Evolutionary conservation across 2,797 vertebrate species (phyloP).

Genomic region (Anguilla obscura): DNA sequence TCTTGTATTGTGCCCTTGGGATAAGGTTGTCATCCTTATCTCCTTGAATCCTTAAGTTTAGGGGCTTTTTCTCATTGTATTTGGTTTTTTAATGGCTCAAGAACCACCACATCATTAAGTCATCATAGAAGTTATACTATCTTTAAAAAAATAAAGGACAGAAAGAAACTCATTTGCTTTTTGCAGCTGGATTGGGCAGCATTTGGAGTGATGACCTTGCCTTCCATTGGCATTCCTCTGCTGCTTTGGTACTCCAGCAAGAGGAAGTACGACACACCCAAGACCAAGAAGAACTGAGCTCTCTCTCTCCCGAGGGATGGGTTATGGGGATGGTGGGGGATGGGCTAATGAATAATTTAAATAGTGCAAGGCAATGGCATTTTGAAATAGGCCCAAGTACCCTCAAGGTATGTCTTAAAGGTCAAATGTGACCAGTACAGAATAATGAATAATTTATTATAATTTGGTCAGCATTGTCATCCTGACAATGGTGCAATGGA

Average conservation of each 20-base stretch:
- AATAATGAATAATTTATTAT: neutral
- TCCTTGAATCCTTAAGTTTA: too few species aligned
- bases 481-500: neutral
- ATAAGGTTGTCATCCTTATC: too few species aligned
- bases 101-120: too few species aligned
- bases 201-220: constrained; percentile 95
- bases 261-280: constrained; percentile 90
- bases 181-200: constrained; percentile 92
- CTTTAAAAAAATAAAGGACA: too few species aligned
- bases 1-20: too few species aligned
- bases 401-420: neutral
- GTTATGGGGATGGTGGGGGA: neutral
- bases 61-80: too few species aligned
- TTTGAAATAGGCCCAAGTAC: neutral
- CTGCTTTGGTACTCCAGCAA: constrained; percentile 97
- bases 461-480: neutral
- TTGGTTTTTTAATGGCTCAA: too few species aligned
- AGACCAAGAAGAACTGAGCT: constrained; percentile 88
- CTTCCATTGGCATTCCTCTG: constrained; percentile 93
- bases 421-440: neutral
- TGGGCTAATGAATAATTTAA: neutral
- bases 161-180: constrained; percentile 11
- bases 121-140: too few species aligned
- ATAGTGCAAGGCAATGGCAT: neutral
- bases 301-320: neutral